Conservation (phyloP, 53 echinoderm and acorn worm genomes). For the Antedon mediterranea region DNA sequence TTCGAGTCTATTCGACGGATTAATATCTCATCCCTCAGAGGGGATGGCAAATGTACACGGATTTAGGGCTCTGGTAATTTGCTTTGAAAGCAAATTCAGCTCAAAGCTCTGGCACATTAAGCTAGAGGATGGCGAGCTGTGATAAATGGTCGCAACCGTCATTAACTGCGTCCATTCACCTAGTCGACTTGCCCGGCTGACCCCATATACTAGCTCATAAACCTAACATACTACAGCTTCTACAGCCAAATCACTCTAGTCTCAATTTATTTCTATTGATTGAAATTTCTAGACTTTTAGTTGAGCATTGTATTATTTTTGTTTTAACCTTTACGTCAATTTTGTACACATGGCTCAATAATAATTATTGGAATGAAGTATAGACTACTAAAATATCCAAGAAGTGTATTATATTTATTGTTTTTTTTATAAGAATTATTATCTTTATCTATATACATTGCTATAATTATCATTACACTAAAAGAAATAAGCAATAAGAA, state of each 20-base stretch:
- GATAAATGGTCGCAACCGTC: not conserved
- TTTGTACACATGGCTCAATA: too few species aligned
- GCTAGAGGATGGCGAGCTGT: not conserved
- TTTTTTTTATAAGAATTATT: not conserved
- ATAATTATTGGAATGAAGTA: too few species aligned
- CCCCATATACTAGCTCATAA: not conserved
- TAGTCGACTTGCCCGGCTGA: not conserved
- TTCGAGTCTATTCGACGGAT: not conserved
- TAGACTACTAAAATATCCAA: too few species aligned
- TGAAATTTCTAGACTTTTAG: not conserved
- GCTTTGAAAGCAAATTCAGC: not conserved
- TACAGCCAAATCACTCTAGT: not conserved
- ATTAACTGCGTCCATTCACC: constrained; percentile 1
- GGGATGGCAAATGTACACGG: constrained; percentile 1
- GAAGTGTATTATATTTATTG: too few species aligned
- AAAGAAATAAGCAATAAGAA: not conserved
- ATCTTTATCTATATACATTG: not conserved
- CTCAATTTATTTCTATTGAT: not conserved
- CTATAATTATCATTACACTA: not conserved
- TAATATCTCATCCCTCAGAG: not conserved
- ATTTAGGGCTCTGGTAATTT: not conserved
- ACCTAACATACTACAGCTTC: not conserved
- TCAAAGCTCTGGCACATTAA: not conserved
- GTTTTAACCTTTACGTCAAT: too few species aligned
- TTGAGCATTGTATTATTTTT: not conserved